Conservation (phyloP, 2,888 invertebrate genomes). For the Spodoptera exigua region DNA sequence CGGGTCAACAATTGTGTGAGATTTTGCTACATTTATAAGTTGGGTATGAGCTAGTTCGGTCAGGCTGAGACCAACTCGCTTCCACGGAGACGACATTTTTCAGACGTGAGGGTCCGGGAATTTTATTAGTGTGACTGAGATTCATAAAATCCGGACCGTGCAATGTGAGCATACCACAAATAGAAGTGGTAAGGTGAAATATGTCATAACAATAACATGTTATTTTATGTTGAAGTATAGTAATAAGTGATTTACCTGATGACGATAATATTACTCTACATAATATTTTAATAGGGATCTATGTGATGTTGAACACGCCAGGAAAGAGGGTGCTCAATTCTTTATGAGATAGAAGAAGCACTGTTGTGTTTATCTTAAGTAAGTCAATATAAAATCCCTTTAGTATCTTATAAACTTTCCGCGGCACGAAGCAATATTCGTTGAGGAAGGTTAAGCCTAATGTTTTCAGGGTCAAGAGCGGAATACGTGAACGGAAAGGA, state of each 20-base stretch:
- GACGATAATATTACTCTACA: background rate
- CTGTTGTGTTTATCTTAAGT: slow-evolving; percentile 15
- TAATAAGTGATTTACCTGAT: no score
- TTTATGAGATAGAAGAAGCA: slow-evolving; percentile 6
- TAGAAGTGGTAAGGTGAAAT: no score
- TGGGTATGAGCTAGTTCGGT: slow-evolving; percentile 17
- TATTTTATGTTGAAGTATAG: no score
- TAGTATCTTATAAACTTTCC: slow-evolving; percentile 36
- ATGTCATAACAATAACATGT: no score
- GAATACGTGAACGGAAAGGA: slow-evolving; percentile 42
- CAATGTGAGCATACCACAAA: slow-evolving; percentile 8
- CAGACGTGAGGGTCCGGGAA: slow-evolving; percentile 6
- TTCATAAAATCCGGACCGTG: slow-evolving; percentile 10
- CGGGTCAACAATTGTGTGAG: slow-evolving; percentile 44
- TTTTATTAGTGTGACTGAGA: slow-evolving; percentile 1
- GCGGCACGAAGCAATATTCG: slow-evolving; percentile 42
- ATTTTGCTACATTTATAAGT: slow-evolving; percentile 37
- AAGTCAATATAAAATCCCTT: slow-evolving; percentile 27
- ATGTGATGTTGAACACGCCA: background rate
- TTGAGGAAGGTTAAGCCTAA: slow-evolving; percentile 52
- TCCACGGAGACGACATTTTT: slow-evolving; percentile 18
- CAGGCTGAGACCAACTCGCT: slow-evolving; percentile 16
- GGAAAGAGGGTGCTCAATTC: background rate
- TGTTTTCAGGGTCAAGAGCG: slow-evolving; percentile 49
- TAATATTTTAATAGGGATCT: background rate